A percentile compares a stretch with the other conserved stretches of the same genome.
phyloP scores from a whole-genome alignment of 2,113 vertebrate species.

The Sporophila hypoxantha region DNA sequence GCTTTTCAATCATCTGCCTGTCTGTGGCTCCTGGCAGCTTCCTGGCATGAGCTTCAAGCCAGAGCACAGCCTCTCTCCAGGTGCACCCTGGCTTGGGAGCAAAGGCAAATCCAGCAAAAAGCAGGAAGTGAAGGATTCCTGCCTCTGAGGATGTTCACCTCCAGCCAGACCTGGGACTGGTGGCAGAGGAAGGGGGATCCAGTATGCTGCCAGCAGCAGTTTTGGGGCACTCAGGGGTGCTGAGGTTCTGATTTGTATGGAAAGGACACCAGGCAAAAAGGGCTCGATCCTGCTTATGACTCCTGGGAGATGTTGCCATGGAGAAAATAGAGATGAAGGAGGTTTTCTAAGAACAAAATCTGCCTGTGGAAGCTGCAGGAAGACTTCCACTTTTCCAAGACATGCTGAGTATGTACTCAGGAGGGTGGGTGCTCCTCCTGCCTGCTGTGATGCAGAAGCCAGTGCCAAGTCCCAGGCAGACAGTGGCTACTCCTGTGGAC shows the following conservation, averaged over 20 bases:
- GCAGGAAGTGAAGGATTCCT: not conserved
- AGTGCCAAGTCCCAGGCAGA: rapidly evolving
- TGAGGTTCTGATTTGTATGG: not conserved
- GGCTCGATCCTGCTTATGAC: not conserved
- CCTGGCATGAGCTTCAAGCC: not conserved
- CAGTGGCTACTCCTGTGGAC: not conserved
- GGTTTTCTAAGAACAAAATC: not conserved
- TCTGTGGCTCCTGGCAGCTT: not conserved
- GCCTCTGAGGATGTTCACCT: not conserved
- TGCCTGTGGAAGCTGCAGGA: not conserved
- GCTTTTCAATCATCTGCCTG: not conserved
- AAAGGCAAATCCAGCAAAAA: not conserved
- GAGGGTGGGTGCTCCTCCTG: not conserved
- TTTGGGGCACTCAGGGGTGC: rapidly evolving
- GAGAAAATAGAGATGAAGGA: not conserved
- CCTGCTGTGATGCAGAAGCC: rapidly evolving
- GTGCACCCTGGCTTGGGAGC: not conserved
- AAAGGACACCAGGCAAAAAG: not conserved
- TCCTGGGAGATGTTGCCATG: rapidly evolving
- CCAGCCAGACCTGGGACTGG: rapidly evolving
- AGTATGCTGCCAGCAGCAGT: not conserved
- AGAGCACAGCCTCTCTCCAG: not conserved
- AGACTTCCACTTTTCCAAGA: not conserved
- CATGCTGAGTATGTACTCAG: not conserved
- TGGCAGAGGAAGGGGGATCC: not conserved